Base-by-base conservation (phyloP, 2,113 vertebrate genomes). In the Dicrurus megarhynchus region DNA sequence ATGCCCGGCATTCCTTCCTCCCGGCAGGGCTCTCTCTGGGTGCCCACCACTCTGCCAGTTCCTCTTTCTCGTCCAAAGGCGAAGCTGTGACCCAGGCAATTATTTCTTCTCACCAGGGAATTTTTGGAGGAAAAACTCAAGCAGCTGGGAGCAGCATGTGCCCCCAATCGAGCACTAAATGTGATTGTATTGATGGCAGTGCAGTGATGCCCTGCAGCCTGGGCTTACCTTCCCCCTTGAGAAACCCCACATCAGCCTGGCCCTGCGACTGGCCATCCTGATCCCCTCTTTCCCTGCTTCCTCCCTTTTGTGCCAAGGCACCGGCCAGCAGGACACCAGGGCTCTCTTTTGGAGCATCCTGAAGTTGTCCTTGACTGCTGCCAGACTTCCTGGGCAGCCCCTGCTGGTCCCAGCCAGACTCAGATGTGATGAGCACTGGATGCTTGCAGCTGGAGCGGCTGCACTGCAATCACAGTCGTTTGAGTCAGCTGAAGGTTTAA, bases 1-100 rank as follows among this genome's bases (percentile, higher is more conserved):
- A 39, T 26, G 41, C 55, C 28, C 2, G 0, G 14, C 14, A 26
- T n/a, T n/a, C 16, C 20, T 49, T n/a, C 3, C 19, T 22, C 7
- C 0, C 0, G 27, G 11, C 73, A 1, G 3, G 9, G 20, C 41
- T 42, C 23, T n/a, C 13, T 32, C 35, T 15, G 14, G 30, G 23
- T 2, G 3, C 26, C 12, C 7, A 2, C 26, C 0, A 1, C 17
- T 32, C 26, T 2, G 9, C 35, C 59, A 84, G 42, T 28, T 18
- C 26, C 26, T 32, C 13, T 49, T 70, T 18, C 26, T 28, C 8
- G 4, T 19, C 2, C 1, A 2, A 4, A 49, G 37, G 30, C 3
- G 8, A 68, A 79, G 39, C 7, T 0, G 1, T 75, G 78, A 42
- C 23, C 41, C 23, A 33, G 22, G 27, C 26, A 39, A 20, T 24